Evolutionary conservation across 2,113 vertebrate genomes (phyloP), one percentile per base, ranked within the genome.

Genomic region (Pelusios castaneus): DNA sequence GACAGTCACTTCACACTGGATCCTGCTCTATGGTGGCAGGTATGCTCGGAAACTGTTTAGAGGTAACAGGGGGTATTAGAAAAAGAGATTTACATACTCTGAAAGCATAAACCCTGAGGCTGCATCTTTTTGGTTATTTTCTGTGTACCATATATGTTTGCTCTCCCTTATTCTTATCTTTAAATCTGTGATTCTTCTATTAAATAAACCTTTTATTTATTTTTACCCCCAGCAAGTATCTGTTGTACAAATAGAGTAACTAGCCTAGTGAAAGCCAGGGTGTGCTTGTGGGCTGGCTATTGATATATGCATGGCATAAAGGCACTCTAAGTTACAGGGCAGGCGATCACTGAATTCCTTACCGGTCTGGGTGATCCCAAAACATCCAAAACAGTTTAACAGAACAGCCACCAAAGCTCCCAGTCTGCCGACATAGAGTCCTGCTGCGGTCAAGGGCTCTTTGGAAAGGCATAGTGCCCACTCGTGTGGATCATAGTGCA

Each of bases 381-480:
- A n/a, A n/a, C 21, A 19, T 22, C 19, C 17, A 16, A 70, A 70
- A 70, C 63, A 87, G 16, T 56, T 91, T 95, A 92, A 92, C 77
- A 94, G 85, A 22, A 82, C 52, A 89, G 58, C 67, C 76, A 83
- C 83, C 82, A 92, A 79, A 76, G 25, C 47, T 93, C 85, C 80
- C 22, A 82, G 88, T 92, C 80, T 82, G 19, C n/a, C 21, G 5
- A 34, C 73, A 43, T 27, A 21, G 85, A 91, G 83, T 58, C 25
- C 49, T 8, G 2, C 67, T 43, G 10, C 27, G 73, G 41, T 43
- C 22, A 75, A 43, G n/a, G 38, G 38, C 10, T 11, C 24, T 45
- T 24, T 86, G 76, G 92, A 93, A 96, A 81, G 86, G 86, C 87
- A 80, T 54, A 89, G 78, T 91, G 67, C 27, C 82, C 1, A 7